A percentile compares a stretch with the other conserved stretches of the same genome.
These are phyloP conservation scores for Brenthis daphne DNA, from an alignment of 2,888 invertebrate species.

Conservation along the genomic window DNA sequence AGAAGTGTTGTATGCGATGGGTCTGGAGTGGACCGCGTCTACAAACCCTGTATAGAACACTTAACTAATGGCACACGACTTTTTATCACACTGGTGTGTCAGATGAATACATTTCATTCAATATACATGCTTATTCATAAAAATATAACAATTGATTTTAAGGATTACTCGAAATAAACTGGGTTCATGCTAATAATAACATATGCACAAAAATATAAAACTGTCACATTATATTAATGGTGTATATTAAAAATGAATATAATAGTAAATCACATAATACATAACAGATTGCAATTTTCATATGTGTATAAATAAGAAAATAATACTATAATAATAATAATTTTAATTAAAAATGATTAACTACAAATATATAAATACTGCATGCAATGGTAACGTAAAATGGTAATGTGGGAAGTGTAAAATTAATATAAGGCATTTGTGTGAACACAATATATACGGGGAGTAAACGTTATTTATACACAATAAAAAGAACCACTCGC, in stretches of 20 bases:
- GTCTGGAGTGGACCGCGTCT: slow-evolving; percentile 34
- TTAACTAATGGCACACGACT: slow-evolving; percentile 57
- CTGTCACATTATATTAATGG: background rate
- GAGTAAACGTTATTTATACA: slow-evolving; percentile 15
- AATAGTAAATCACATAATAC: slow-evolving; percentile 5
- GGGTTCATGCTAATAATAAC: background rate
- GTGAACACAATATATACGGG: slow-evolving; percentile 1
- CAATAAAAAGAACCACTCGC: slow-evolving; percentile 20
- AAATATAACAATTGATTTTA: slow-evolving; percentile 3
- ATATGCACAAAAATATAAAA: background rate
- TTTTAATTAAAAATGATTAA: slow-evolving; percentile 44
- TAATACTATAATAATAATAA: slow-evolving; percentile 59
- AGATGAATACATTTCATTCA: slow-evolving; percentile 24
- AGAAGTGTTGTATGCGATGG: slow-evolving; percentile 30
- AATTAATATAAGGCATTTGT: slow-evolving; percentile 3
- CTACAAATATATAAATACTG: slow-evolving; percentile 46
- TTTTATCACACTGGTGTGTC: slow-evolving; percentile 39
- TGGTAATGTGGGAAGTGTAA: slow-evolving; percentile 36
- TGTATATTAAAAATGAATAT: too few species aligned
- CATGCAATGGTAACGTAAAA: slow-evolving; percentile 46
- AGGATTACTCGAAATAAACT: background rate
- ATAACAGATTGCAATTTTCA: slow-evolving; percentile 6
- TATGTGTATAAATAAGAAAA: slow-evolving; percentile 43
- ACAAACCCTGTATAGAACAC: slow-evolving; percentile 50
- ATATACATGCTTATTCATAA: slow-evolving; percentile 13